Base-by-base conservation (phyloP, 2,888 invertebrate genomes). In the Leucophenga montana region DNA sequence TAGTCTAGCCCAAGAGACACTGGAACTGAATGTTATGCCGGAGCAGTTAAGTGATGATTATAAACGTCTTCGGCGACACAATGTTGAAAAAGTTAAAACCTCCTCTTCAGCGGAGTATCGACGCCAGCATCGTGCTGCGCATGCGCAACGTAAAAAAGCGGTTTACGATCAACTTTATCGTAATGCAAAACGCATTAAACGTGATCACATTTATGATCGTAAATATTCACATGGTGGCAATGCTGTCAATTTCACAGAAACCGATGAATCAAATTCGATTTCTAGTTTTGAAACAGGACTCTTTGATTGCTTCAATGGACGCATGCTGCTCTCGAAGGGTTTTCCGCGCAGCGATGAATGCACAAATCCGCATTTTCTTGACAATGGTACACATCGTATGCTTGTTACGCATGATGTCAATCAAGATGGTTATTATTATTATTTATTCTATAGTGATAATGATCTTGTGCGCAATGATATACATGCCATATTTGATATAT, bases 391-490 rank as follows among this genome's bases (percentile, higher is more conserved):
- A 31, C 93, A 93, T 75, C 82, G 84, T 4, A 92, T 94, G 90
- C 90, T 92, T 73, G 91, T 92, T 0, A 91, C 91, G 70, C 95
- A 95, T 80, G 92, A 94, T 76, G 93, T 95, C 27, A 89, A 91
- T 48, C 90, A 92, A 66, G 94, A 95, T 85, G 95, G 95, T 8
- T 95, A 95, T 88, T 96, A 95, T 86, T 96, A 96, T 88, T 96
- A 95, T 81, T 95, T 96, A 78, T 95, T 96, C 88, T 95, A 95
- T 85, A 95, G 95, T 80, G 95, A 96, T 86, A 95, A 95, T 89
- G 95, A 95, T 86, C 90, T 93, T 78, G 92, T 94, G 11, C 91
- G 90, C 62, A 96, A 95, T 88, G 93, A 94, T 84, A 94, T 96
- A 79, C 94, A 95, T 88, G 94, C 94, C 6, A 91, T 95, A 73